Base-by-base conservation (phyloP, 2,797 vertebrate genomes). In the Clarias fuscus region DNA sequence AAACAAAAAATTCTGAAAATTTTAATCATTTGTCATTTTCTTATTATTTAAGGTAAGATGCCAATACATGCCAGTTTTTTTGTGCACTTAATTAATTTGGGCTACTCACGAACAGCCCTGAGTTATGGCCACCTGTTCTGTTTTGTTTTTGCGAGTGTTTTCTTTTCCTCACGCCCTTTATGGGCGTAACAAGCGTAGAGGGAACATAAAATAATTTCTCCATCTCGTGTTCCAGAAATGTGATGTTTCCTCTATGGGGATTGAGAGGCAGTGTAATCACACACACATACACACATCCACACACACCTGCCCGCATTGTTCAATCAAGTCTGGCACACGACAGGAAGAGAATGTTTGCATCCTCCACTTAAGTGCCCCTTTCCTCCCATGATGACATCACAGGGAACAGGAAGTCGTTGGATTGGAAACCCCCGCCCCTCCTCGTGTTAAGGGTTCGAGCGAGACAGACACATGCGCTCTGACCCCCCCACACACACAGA, bases 331-430 rank as follows among this genome's bases (percentile, higher is more conserved):
- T 88, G 95, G 95, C 95, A 97, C 97, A 97, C 96, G 97, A 97
- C 97, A 96, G 97, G 96, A 98, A 96, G 96, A 95, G 96, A 97
- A 96, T 95, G 96, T 96, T 90, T 90, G 96, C 96, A 95, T 96
- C 96, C 95, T 95, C 94, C 92, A 90, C 94, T 92, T 95, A 94
- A 95, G 94, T 90, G 91, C 91, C 94, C 92, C 93, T 96, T 98
- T 98, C 97, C 97, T 97, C 95, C 94, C 94, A 93, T 96, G 96
- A 97, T 96, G 94, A 88, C 82, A 89, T 71, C 90, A 91, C 84
- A 90, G 91, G 79, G 58, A 87, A 93, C 96, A 97, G 97, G 97
- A 97, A 98, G 97, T 97, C 94, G 93, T 97, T 96, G 94, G 93
- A 95, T 95, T 95, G 92, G 89, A 86, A 93, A 93, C 94, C 93